A percentile compares a stretch with the other conserved stretches of the same genome.
Evolutionary conservation across 2,888 invertebrate genomes (phyloP).

Genomic region (Cheiracanthium punctorium): DNA sequence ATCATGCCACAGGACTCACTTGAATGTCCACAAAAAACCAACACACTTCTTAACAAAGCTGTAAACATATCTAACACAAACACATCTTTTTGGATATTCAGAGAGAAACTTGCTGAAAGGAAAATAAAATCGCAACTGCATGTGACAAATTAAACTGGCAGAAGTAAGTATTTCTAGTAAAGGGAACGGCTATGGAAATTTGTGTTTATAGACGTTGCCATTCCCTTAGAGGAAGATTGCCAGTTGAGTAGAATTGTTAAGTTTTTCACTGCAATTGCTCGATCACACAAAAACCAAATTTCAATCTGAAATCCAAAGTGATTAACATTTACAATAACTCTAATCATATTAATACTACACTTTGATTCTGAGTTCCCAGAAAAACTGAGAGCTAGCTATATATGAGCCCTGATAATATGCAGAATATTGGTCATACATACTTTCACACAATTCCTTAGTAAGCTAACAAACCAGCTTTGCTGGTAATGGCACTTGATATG

Average conservation of each 20-base stretch:
- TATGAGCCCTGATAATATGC: constrained; percentile 50
- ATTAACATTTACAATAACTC: constrained; percentile 23
- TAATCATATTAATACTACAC: constrained; percentile 14
- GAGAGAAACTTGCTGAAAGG: neutral
- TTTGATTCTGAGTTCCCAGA: neutral
- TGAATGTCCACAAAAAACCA: constrained; percentile 35
- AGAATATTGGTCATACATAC: constrained; percentile 47
- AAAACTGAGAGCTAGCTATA: constrained; percentile 23
- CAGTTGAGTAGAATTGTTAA: constrained; percentile 4
- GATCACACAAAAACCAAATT: constrained; percentile 21
- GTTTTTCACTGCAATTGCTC: constrained; percentile 2
- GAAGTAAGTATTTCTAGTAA: constrained; percentile 2
- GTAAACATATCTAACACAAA: constrained; percentile 39
- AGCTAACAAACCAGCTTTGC: constrained; percentile 38
- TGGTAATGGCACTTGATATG: constrained; percentile 67
- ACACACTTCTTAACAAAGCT: constrained; percentile 29
- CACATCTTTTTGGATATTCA: neutral
- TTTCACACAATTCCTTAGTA: constrained; percentile 35
- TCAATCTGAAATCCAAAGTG: neutral
- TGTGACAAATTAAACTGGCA: neutral
- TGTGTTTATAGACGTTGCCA: neutral
- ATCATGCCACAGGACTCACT: constrained; percentile 42
- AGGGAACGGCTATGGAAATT: constrained; percentile 6
- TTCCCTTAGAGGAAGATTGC: neutral
- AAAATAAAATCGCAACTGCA: constrained; percentile 13